Base-by-base conservation (phyloP, 2,797 vertebrate species). In the Microctenopoma lineatum region DNA sequence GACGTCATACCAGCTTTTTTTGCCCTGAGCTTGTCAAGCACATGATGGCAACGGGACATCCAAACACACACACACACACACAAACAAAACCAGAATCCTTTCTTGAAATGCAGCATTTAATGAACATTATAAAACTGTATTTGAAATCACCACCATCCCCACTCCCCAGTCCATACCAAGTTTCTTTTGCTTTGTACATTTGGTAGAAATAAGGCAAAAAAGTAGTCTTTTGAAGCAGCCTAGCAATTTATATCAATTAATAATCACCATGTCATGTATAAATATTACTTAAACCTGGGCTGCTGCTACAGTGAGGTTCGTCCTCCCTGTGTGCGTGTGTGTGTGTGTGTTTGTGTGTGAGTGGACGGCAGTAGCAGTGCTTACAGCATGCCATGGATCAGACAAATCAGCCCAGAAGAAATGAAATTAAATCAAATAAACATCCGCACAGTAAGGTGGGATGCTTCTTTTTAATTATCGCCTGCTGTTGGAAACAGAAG, bases 71-170 rank as follows among this genome's bases (percentile, higher is more conserved):
- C 55, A 47, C 11, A 16, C 15, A 63, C 2, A 50, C 15, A n/a
- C 52, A 48, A 18, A 21, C 21, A 21, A 21, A 21, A 2, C 25
- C 25, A 61, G 32, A 59, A 13, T 27, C 15, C 16, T 38, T 70
- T 34, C 74, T 92, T 93, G 70, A 93, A 94, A 93, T 92, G 91
- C 93, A 93, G 92, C 88, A 94, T 92, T 94, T 94, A 93, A 92
- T 94, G 77, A 92, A 91, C 88, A 91, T 91, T 94, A 94, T 87
- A 94, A 95, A 95, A 93, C 52, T 83, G 70, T 84, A 83, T 90
- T 91, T 87, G 66, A 89, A 92, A 93, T 80, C 57, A 81, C 48
- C 29, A 6, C 48, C 59, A 45, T 38, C 32, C 25, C 11, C 46
- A 34, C 16, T 27, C 59, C 51, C 2, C 44, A 52, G 18, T 60